A percentile compares a stretch with the other conserved stretches of the same genome.
phyloP scores from a whole-genome alignment of 2,113 vertebrate species.

The Thymallus thymallus region DNA sequence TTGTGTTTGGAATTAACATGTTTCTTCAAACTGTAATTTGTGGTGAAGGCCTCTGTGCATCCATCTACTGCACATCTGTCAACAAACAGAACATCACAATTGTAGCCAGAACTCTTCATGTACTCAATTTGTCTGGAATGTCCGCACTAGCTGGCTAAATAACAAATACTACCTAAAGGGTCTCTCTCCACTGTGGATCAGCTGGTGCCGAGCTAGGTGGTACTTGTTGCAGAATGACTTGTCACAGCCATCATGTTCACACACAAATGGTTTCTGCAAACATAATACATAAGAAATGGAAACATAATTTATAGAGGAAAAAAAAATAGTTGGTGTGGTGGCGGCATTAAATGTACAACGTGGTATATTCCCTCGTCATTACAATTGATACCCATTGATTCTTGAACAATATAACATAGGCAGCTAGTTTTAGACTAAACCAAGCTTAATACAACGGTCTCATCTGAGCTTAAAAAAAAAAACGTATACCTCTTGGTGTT shows the following conservation, averaged over 20 bases:
- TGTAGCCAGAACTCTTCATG: no score
- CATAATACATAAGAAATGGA: neutral
- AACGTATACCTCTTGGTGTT: no score
- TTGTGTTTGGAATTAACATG: constrained; percentile 80
- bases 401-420: no score
- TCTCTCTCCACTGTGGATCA: constrained; percentile 82
- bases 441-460: no score
- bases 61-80: constrained; percentile 77
- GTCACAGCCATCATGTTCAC: constrained; percentile 73
- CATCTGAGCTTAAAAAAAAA: no score
- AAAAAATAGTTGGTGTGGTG: no score
- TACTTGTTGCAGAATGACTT: constrained; percentile 82
- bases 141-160: neutral
- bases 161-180: constrained; percentile 69
- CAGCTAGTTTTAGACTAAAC: no score
- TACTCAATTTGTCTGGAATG: no score
- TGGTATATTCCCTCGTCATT: no score
- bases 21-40: constrained; percentile 79
- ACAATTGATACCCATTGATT: no score
- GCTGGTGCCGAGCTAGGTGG: constrained; percentile 80
- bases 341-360: no score
- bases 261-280: constrained; percentile 74
- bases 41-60: constrained; percentile 82
- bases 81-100: constrained; percentile 5
- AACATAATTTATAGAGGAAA: no score